Evolutionary conservation across 2,113 vertebrate genomes (phyloP).

Genomic region (Peromyscus polionotus): DNA sequence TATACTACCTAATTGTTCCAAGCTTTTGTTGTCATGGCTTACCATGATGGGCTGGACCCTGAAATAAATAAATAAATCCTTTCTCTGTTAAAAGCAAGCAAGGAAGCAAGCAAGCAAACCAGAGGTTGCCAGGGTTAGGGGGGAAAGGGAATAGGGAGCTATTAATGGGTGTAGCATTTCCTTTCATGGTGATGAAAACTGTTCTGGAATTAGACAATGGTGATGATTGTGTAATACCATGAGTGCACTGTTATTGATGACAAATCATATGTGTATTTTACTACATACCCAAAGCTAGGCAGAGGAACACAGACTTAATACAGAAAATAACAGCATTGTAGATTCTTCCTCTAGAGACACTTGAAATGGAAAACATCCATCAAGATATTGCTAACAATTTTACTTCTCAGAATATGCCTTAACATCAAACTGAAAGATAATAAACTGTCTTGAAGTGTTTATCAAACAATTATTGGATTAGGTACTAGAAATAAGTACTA

Average conservation of each 20-base stretch:
- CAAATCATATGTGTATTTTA: not conserved
- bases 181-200: not conserved
- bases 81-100: not conserved
- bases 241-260: not conserved
- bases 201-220: not conserved
- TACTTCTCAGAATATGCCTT: conserved; percentile 22
- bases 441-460: not conserved
- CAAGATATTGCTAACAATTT: not conserved
- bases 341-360: not conserved
- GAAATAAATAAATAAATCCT: not conserved
- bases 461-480: not conserved
- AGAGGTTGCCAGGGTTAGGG: not conserved
- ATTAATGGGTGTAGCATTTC: not conserved
- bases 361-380: conserved; percentile 29
- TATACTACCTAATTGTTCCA: not conserved
- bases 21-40: not conserved
- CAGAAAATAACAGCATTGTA: not conserved
- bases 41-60: not conserved
- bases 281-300: not conserved
- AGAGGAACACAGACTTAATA: conserved; percentile 35
- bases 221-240: not conserved
- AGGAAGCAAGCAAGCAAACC: not conserved
- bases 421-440: conserved; percentile 8
- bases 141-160: not conserved
- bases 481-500: not conserved